Conservation (phyloP, 2,797 vertebrate species). For the Pelobates cultripes region DNA sequence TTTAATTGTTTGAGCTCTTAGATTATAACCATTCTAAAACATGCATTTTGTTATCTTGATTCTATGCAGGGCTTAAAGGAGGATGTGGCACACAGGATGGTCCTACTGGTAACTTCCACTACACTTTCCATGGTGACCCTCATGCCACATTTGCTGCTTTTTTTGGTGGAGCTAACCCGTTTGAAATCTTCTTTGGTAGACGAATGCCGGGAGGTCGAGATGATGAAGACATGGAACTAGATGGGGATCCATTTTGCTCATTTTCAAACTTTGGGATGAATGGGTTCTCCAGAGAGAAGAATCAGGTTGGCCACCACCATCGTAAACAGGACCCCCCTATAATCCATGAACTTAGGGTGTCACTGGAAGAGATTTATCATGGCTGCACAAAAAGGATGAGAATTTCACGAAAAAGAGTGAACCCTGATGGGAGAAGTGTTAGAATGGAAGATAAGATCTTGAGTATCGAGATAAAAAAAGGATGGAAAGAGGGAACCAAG, state of each 20-base stretch:
- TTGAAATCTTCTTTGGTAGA: slow-evolving; percentile 96
- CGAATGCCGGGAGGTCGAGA: slow-evolving; percentile 87
- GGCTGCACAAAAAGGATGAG: slow-evolving; percentile 98
- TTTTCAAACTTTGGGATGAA: slow-evolving; percentile 93
- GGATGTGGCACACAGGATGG: slow-evolving; percentile 87
- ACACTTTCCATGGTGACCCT: slow-evolving; percentile 97
- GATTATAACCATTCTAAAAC: too few relatives aligned
- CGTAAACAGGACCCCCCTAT: slow-evolving; percentile 95
- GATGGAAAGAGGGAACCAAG: slow-evolving; percentile 99
- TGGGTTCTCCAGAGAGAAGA: slow-evolving; percentile 91
- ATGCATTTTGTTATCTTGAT: background rate
- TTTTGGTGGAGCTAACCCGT: slow-evolving; percentile 95
- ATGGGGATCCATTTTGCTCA: slow-evolving; percentile 89
- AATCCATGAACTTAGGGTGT: slow-evolving; percentile 92
- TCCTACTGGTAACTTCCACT: slow-evolving; percentile 90
- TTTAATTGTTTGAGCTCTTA: too few relatives aligned
- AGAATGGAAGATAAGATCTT: slow-evolving; percentile 96
- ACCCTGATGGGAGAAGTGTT: slow-evolving; percentile 91
- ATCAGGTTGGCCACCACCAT: slow-evolving; percentile 83
- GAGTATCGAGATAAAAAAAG: slow-evolving; percentile 95
- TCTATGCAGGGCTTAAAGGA: slow-evolving; percentile 87
- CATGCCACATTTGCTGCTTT: slow-evolving; percentile 97
- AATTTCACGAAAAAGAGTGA: slow-evolving; percentile 93
- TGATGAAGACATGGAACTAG: slow-evolving; percentile 93
- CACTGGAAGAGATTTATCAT: slow-evolving; percentile 94